These are phyloP conservation scores for Diplolepis rosae DNA, from an alignment of 2,888 invertebrate species.

Conservation along the genomic window DNA sequence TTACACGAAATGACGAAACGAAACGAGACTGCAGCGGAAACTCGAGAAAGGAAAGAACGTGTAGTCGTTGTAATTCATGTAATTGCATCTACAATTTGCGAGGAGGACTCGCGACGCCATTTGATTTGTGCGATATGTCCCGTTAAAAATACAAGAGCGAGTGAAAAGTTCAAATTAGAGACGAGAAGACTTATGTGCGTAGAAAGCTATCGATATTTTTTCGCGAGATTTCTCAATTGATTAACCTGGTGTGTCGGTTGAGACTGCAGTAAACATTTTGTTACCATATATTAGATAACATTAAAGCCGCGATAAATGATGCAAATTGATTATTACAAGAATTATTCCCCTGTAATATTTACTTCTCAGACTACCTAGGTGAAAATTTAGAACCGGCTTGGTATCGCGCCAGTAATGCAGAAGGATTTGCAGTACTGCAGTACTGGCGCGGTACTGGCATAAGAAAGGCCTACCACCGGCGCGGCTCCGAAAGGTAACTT, in stretches of 20 bases:
- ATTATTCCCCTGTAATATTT: conserved; percentile 15
- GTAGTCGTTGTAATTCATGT: conserved; percentile 14
- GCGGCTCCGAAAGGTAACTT: too few species aligned
- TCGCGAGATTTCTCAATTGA: conserved; percentile 13
- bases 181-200: neutral
- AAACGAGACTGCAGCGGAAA: neutral
- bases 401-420: too few species aligned
- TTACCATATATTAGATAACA: neutral
- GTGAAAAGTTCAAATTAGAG: conserved; percentile 23
- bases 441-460: too few species aligned
- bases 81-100: conserved; percentile 17
- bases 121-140: conserved; percentile 6
- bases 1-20: conserved; percentile 15
- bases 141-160: neutral
- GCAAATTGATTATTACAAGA: conserved; percentile 22
- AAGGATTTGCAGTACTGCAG: too few species aligned
- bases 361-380: neutral
- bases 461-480: too few species aligned
- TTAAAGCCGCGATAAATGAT: too few species aligned
- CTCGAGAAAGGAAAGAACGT: conserved; percentile 11
- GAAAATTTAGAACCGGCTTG: too few species aligned
- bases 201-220: conserved; percentile 6
- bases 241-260: neutral
- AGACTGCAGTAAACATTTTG: neutral
- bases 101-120: conserved; percentile 15